Percentiles rank a stretch among this genome's conserved stretches.
Conservation (phyloP, 1,140 invertebrate species). For the Nephila pilipes region DNA sequence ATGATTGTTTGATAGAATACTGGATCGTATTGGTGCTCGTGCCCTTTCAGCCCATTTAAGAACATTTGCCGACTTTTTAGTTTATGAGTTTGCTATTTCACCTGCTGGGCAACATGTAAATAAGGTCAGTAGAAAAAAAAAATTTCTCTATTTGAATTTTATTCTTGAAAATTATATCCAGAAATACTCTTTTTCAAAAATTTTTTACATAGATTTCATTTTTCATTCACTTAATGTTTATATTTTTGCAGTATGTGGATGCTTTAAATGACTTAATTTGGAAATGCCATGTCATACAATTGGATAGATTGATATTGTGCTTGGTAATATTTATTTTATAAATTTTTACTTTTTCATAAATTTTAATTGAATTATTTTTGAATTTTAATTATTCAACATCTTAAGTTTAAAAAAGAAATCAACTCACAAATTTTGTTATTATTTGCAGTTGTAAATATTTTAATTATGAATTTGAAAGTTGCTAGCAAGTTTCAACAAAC, state of each 20-base stretch:
- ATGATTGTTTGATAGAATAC: slow-evolving; percentile 85
- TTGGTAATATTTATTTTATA: slow-evolving; percentile 84
- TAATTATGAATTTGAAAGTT: no score
- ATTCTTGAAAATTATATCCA: background rate
- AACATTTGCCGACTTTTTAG: slow-evolving; percentile 96
- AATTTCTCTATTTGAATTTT: background rate
- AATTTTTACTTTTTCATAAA: slow-evolving; percentile 36
- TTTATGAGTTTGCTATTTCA: slow-evolving; percentile 93
- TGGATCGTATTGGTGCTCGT: slow-evolving; percentile 95
- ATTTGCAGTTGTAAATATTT: no score
- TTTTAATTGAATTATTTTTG: no score
- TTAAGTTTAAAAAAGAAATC: no score
- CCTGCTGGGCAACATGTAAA: slow-evolving; percentile 92
- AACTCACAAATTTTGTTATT: no score
- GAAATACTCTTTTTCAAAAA: no score
- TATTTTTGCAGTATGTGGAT: slow-evolving; percentile 86
- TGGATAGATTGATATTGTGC: slow-evolving; percentile 94
- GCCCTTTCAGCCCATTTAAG: slow-evolving; percentile 93
- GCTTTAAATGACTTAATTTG: slow-evolving; percentile 98
- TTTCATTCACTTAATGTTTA: background rate
- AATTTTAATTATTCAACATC: no score
- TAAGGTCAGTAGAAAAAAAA: slow-evolving; percentile 82
- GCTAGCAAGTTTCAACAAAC: no score
- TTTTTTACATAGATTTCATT: no score
- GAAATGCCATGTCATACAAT: slow-evolving; percentile 97